Base-by-base conservation (phyloP, 2,797 vertebrate genomes). In the Graptemys geographica region DNA sequence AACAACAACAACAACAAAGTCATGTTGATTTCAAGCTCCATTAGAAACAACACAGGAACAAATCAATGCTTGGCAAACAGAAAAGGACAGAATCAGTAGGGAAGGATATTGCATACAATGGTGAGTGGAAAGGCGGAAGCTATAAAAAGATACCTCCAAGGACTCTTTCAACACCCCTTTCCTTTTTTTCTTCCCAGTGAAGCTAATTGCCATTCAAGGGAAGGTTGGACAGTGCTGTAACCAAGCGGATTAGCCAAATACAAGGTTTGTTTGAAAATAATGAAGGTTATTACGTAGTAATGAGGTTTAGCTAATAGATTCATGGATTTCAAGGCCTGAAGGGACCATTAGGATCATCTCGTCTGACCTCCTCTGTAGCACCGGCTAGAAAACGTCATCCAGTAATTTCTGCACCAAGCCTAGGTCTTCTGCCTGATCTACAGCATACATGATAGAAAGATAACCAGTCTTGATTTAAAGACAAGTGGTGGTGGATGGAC, bases 21-120 rank as follows among this genome's bases (percentile, higher is more conserved):
- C 94, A 95, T 81, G 97, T 96, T 96, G 97, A 97, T 97, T 97
- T 97, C 97, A 97, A 95, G 96, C 97, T 94, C 97, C 97, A 96
- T 97, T 97, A 98, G 94, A 92, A 65, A 95, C 90, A 91, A 95
- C 92, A 95, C 94, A 0, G 97, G 96, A 98, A 96, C 90, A 96
- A 96, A 97, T 98, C 97, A 94, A 97, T 97, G 97, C 89, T 93
- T 96, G 97, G 96, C 97, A 96, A 94, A 96, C 95, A 94, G 96
- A 88, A 96, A 96, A 95, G 96, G 94, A 95, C 41, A 84, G 96
- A 78, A 95, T 37, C 96, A 79, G 96, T 95, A 92, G 94, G 95
- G 95, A 94, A 95, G 90, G 95, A 94, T 94, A 3, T 94, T 84
- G 86, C 89, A 92, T 88, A 10, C 55, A 76, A 91, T 11, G 89